phyloP scores from a whole-genome alignment of 2,797 vertebrate species.

The Myotis myotis region DNA sequence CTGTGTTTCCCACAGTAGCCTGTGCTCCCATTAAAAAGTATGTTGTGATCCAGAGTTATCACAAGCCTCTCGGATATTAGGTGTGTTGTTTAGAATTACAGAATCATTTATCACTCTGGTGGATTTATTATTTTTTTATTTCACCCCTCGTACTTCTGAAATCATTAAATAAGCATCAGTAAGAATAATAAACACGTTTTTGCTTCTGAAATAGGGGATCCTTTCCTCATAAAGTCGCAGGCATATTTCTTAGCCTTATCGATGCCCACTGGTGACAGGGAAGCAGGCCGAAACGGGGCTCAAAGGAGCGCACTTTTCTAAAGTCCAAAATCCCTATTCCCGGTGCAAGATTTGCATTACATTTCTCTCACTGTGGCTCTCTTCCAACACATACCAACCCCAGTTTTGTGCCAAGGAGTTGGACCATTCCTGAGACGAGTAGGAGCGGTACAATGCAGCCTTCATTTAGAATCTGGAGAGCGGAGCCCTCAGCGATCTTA shows the following conservation, averaged over 20 bases:
- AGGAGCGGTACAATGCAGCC: neutral
- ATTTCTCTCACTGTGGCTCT: neutral
- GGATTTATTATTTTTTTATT: neutral
- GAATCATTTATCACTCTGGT: neutral
- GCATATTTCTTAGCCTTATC: neutral
- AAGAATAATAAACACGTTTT: neutral
- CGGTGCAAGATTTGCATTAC: neutral
- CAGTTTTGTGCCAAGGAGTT: neutral
- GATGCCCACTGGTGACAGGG: neutral
- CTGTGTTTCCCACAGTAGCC: neutral
- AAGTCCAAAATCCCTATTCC: neutral
- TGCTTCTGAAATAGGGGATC: neutral
- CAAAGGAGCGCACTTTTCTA: neutral
- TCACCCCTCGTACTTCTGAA: neutral
- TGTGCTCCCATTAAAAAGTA: neutral
- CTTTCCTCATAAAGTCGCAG: neutral
- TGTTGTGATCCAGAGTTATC: neutral
- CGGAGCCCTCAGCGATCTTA: neutral
- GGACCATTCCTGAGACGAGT: neutral
- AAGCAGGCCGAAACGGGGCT: neutral
- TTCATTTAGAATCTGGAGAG: neutral
- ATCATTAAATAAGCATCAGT: neutral
- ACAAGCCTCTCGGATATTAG: neutral
- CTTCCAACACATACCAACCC: neutral
- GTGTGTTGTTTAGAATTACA: neutral